Evolutionary conservation across 2,113 vertebrate species (phyloP).

Genomic region (Bufo bufo): DNA sequence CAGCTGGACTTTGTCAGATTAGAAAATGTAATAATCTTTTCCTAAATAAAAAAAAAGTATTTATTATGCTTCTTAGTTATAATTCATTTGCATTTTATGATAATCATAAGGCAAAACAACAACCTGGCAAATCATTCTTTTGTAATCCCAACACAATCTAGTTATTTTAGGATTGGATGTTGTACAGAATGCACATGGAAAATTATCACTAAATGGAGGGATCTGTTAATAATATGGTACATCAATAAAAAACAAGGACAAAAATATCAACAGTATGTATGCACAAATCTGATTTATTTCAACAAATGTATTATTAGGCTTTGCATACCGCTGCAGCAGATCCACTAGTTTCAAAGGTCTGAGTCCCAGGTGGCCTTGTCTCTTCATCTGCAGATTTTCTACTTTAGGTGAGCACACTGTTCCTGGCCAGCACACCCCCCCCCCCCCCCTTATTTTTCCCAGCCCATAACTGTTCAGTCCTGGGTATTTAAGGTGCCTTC

Average conservation of each 20-base stretch:
- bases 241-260: background rate
- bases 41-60: background rate
- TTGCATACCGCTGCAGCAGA: no score
- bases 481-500: no score
- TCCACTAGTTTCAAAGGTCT: no score
- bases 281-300: background rate
- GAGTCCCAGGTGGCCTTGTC: no score
- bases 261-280: background rate
- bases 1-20: constrained; percentile 11
- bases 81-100: constrained; percentile 5
- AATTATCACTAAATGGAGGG: constrained; percentile 5
- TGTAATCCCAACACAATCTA: background rate
- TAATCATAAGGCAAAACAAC: constrained; percentile 9
- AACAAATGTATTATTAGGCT: no score
- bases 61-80: background rate
- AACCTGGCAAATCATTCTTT: background rate
- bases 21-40: background rate
- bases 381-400: no score
- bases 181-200: background rate
- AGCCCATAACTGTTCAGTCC: no score
- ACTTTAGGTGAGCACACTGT: no score
- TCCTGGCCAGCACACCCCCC: no score
- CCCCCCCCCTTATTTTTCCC: no score
- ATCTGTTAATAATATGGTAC: background rate
- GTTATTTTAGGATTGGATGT: background rate